Base-by-base conservation (phyloP, 2,113 vertebrate species). In the Maccullochella peelii region DNA sequence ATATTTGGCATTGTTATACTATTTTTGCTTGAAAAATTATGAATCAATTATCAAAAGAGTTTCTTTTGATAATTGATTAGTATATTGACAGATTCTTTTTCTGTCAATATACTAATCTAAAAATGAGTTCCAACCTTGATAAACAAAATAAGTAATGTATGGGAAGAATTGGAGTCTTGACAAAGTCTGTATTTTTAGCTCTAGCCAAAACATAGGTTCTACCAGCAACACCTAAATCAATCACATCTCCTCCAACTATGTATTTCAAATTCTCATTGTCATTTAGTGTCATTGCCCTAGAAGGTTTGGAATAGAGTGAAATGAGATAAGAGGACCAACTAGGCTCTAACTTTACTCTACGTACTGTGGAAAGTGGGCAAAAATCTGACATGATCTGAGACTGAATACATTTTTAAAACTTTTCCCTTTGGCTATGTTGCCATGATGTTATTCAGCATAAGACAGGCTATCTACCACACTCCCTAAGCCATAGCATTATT, bases 401-500 rank as follows among this genome's bases (percentile, higher is more conserved):
- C 62, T 72, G n/a, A 55, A 75, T 59, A 25, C n/a, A 71, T 52
- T 63, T 77, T 70, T n/a, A 30, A 67, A 84, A 73, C 33, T 44
- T 36, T 63, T 83, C 27, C 67, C 50, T 77, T 77, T 57, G 47
- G 63, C 55, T 66, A 27, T 85, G 57, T 58, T 82, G 50, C 61
- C 18, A 40, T 80, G 25, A 77, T 69, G 36, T 71, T 68, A 67
- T 76, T 49, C 58, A 59, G 55, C 50, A 21, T 30, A 57, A 73
- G 30, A 21, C 79, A 67, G 23, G 15, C 18, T 62, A 27, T 73
- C n/a, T 55, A 21, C 55, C 23, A 9, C 50, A 52, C 54, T 76
- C 75, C 42, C 73, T 54, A 44, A 82, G 54, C 79, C 62, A 23
- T 38, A 79, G 57, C 70, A 25, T 77, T 81, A 86, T 82, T 78